A percentile compares a stretch with the other conserved stretches of the same genome.
Evolutionary conservation across 2,888 invertebrate species (phyloP).

Genomic region (Erannis defoliaria): DNA sequence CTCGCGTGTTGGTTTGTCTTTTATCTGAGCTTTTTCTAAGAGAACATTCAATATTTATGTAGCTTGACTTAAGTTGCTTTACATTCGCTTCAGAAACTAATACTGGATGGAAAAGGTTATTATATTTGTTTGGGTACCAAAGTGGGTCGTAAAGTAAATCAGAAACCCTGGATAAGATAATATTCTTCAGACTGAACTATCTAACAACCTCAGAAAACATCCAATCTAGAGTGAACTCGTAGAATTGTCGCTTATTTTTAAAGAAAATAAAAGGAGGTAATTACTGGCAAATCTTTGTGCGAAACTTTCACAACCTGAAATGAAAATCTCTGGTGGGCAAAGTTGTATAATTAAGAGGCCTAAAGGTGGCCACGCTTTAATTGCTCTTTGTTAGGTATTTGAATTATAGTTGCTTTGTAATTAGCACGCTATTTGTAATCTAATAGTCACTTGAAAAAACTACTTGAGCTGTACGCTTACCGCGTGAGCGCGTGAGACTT

Average conservation of each 20-base stretch:
- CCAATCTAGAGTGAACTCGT: not conserved
- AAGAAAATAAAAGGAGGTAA: conserved; percentile 19
- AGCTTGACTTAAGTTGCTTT: conserved; percentile 28
- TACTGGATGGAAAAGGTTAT: conserved; percentile 15
- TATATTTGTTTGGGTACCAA: not conserved
- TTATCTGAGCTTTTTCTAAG: conserved; percentile 42
- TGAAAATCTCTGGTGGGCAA: conserved; percentile 33
- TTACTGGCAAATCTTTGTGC: conserved; percentile 25
- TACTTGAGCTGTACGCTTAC: conserved; percentile 21
- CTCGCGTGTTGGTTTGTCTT: conserved; percentile 42
- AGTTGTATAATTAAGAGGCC: conserved; percentile 34
- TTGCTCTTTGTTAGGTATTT: conserved; percentile 34
- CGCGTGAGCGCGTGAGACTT: conserved; percentile 26
- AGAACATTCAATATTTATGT: conserved; percentile 48
- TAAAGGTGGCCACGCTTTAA: conserved; percentile 25
- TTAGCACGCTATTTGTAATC: conserved; percentile 43
- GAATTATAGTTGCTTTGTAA: conserved; percentile 42
- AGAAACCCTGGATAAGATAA: not conserved
- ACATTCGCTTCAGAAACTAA: conserved; percentile 14
- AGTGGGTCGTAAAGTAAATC: conserved; percentile 1
- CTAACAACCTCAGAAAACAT: not conserved
- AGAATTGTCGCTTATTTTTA: conserved; percentile 10
- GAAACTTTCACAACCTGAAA: conserved; percentile 30
- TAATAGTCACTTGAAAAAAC: conserved; percentile 37
- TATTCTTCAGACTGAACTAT: conserved; percentile 1